Conservation (phyloP, 53 echinoderm and acorn worm genomes). For the Astropecten irregularis region DNA sequence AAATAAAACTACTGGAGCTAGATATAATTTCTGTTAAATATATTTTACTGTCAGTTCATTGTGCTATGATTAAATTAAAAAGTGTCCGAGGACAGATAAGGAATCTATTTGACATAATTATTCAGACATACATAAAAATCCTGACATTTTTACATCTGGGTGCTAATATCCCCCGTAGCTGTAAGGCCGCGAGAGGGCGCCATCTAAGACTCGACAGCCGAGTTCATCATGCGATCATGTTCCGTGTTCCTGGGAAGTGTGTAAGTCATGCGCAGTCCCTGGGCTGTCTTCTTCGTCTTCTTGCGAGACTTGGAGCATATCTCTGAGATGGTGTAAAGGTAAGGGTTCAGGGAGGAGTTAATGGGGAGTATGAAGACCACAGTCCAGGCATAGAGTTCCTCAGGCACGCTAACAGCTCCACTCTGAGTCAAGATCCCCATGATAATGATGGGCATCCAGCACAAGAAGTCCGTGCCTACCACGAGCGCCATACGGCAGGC, state of each 20-base stretch:
- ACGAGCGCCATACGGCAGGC: slow-evolving; percentile 65
- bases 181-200: no score
- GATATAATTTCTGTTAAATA: no score
- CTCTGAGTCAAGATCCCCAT: slow-evolving; percentile 68
- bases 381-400: slow-evolving; percentile 66
- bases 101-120: no score
- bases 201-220: neutral
- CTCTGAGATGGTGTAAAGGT: slow-evolving; percentile 61
- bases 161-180: no score
- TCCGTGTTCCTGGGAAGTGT: neutral
- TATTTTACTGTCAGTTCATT: no score
- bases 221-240: neutral
- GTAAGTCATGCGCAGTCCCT: slow-evolving; percentile 21
- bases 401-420: slow-evolving; percentile 47
- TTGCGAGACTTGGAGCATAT: slow-evolving; percentile 23
- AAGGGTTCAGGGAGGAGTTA: slow-evolving; percentile 71
- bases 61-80: no score
- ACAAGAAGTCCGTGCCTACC: slow-evolving; percentile 68
- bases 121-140: no score
- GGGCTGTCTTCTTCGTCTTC: neutral
- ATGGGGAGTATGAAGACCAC: slow-evolving; percentile 74
- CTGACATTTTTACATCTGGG: no score
- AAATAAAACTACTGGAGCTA: no score
- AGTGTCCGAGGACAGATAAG: no score
- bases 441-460: slow-evolving; percentile 79